phyloP scores from a whole-genome alignment of 2,113 vertebrate genomes.

The Alaudala cheleensis region DNA sequence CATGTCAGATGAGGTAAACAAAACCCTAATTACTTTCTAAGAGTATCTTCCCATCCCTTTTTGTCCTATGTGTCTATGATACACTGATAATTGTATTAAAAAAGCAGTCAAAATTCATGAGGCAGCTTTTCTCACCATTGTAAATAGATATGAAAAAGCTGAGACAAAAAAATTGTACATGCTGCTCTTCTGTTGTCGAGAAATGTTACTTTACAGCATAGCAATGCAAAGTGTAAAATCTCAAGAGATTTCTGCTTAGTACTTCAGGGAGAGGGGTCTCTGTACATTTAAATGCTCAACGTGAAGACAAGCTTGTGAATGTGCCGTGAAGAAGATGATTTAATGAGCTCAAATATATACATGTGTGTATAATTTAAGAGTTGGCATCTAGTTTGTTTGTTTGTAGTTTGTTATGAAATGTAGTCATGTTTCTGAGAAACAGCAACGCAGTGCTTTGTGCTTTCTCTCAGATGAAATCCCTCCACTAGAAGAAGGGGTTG shows the following conservation, averaged over 20 bases:
- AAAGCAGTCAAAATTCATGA: not conserved
- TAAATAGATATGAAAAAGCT: not conserved
- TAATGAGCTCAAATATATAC: conserved; percentile 12
- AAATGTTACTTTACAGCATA: not conserved
- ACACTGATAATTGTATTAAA: not conserved
- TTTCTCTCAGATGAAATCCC: not conserved
- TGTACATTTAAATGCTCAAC: not conserved
- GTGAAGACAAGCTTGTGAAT: not conserved
- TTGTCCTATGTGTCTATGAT: not conserved
- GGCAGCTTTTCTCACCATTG: not conserved
- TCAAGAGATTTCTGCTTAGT: not conserved
- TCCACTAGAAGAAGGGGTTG: not conserved
- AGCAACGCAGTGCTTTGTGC: not conserved
- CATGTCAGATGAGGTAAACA: not conserved
- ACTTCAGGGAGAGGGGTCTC: not conserved
- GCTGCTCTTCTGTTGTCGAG: not conserved
- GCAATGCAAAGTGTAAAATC: not conserved
- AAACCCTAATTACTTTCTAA: not conserved
- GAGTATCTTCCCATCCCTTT: not conserved
- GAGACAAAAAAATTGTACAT: not conserved
- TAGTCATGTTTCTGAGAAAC: not conserved
- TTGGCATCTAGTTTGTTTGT: not conserved
- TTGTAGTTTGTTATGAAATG: not conserved
- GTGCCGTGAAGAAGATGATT: not conserved
- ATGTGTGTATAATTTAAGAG: not conserved